Conservation (phyloP, 2,113 vertebrate species). For the Centropus unirufus region DNA sequence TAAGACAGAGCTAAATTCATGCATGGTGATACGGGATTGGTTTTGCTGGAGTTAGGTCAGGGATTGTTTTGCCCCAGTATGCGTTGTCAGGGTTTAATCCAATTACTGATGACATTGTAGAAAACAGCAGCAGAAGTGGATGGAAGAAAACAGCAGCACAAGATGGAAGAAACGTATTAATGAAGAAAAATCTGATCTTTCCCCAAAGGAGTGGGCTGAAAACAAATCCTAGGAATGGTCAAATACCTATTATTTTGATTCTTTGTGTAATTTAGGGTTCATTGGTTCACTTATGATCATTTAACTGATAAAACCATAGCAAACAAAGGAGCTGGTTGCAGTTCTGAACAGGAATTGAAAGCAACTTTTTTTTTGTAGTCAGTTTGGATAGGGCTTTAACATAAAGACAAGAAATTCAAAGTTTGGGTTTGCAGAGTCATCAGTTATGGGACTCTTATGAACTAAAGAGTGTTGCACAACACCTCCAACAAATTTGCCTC, state of each 20-base stretch:
- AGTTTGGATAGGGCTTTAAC: neutral
- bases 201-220: neutral
- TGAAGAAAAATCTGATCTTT: neutral
- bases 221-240: neutral
- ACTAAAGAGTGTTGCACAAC: neutral
- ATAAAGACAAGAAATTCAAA: neutral
- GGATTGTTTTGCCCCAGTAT: neutral
- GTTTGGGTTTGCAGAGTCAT: neutral
- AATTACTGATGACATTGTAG: slow-evolving; percentile 11
- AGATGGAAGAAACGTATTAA: neutral
- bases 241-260: neutral
- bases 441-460: neutral
- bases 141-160: neutral
- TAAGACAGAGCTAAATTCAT: neutral
- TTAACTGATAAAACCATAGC: neutral
- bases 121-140: neutral
- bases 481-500: neutral
- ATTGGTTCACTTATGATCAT: neutral
- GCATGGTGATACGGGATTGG: neutral
- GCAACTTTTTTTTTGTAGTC: neutral
- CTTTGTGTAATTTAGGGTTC: neutral
- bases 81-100: slow-evolving; percentile 20
- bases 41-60: neutral
- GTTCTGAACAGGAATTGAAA: neutral
- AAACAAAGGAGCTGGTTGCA: neutral